phyloP scores from a whole-genome alignment of 37 sponge, comb jelly and placozoan genomes.

The Oscarella lobularis region DNA sequence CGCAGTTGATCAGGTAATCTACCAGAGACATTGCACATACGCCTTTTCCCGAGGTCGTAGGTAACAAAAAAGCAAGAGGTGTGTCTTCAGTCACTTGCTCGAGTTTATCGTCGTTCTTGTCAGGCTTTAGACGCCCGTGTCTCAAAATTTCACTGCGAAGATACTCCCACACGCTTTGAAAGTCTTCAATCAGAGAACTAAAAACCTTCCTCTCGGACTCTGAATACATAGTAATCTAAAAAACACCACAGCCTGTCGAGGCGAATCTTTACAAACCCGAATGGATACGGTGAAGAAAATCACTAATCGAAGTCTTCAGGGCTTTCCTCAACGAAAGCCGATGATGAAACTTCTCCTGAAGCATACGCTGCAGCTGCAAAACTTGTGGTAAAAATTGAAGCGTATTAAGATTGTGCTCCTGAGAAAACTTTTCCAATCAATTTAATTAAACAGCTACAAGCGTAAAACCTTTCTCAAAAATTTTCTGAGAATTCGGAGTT shows the following conservation, averaged over 20 bases:
- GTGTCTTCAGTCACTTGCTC: background rate
- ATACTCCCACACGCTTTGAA: no score
- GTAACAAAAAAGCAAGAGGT: background rate
- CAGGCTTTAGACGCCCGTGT: background rate
- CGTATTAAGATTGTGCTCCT: slow-evolving; percentile 34
- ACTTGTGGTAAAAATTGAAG: slow-evolving; percentile 59
- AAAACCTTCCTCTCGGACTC: no score
- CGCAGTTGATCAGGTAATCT: background rate
- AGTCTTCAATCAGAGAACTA: no score
- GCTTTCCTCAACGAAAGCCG: slow-evolving; percentile 29
- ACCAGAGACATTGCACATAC: background rate
- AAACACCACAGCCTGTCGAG: no score
- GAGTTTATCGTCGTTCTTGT: background rate
- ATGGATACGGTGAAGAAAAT: slow-evolving; percentile 20
- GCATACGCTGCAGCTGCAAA: slow-evolving; percentile 29
- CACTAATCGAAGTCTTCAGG: slow-evolving; percentile 13
- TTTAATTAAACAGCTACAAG: no score
- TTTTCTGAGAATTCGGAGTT: background rate
- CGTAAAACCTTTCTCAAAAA: background rate
- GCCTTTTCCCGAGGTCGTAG: background rate
- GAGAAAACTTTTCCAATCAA: background rate
- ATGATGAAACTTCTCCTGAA: slow-evolving; percentile 25
- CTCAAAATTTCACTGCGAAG: no score
- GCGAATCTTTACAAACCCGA: no score
- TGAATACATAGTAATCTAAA: no score